These are phyloP conservation scores for Sminthurinus signatus DNA, from an alignment of 1,140 invertebrate genomes.

Conservation along the genomic window DNA sequence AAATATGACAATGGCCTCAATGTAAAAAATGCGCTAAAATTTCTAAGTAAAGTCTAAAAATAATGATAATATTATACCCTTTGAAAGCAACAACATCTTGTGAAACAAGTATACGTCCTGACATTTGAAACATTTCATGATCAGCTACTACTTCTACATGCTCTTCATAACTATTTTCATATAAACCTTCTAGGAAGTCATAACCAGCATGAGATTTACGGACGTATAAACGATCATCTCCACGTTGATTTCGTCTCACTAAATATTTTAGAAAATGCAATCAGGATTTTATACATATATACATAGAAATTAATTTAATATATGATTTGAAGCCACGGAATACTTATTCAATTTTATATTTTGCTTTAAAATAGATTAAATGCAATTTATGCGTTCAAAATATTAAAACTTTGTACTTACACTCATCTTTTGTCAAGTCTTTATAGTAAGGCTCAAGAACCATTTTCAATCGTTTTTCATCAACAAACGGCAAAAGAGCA, in stretches of 20 bases:
- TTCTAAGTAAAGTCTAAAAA: no score
- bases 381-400: no score
- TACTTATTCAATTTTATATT: background rate
- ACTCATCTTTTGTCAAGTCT: slow-evolving; percentile 71
- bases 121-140: slow-evolving; percentile 58
- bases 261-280: no score
- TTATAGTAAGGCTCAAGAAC: slow-evolving; percentile 75
- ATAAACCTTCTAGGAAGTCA: slow-evolving; percentile 62
- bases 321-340: background rate
- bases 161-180: slow-evolving; percentile 52
- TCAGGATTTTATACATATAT: no score
- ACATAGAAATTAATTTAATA: no score
- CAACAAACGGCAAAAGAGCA: slow-evolving; percentile 94
- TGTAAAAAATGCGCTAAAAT: no score
- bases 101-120: slow-evolving; percentile 63
- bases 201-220: slow-evolving; percentile 60
- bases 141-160: slow-evolving; percentile 48
- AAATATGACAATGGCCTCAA: no score
- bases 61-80: no score
- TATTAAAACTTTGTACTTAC: no score
- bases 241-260: slow-evolving; percentile 57
- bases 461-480: slow-evolving; percentile 83
- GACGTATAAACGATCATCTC: slow-evolving; percentile 75
- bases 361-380: no score
- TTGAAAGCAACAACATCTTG: slow-evolving; percentile 59